phyloP scores from a whole-genome alignment of 1,140 invertebrate species.

The Rhyacophila brunnea region DNA sequence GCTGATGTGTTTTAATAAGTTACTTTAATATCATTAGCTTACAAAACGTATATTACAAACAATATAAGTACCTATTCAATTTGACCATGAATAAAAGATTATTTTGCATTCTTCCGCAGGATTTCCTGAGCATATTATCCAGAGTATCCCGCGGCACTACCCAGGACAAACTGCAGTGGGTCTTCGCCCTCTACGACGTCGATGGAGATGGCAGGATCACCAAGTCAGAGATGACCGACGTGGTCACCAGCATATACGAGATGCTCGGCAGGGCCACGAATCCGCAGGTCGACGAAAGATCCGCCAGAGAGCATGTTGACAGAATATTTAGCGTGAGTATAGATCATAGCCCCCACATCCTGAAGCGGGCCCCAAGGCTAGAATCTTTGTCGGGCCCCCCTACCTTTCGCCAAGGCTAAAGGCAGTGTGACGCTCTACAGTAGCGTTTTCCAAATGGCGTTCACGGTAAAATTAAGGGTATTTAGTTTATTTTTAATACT shows the following conservation, averaged over 20 bases:
- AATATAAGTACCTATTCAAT: too few species aligned
- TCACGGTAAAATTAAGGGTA: too few species aligned
- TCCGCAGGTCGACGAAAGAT: slow-evolving; percentile 71
- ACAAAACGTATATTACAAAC: too few species aligned
- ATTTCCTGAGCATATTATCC: slow-evolving; percentile 83
- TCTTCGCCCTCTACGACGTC: slow-evolving; percentile 91
- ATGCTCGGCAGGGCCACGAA: slow-evolving; percentile 82
- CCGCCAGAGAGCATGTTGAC: slow-evolving; percentile 84
- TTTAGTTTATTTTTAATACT: too few species aligned
- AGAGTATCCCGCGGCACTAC: slow-evolving; percentile 82
- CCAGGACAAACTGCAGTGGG: slow-evolving; percentile 92
- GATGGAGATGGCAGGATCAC: slow-evolving; percentile 86
- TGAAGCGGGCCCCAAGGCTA: too few species aligned
- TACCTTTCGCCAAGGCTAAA: too few species aligned
- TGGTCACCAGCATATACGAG: slow-evolving; percentile 87
- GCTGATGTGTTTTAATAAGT: too few species aligned
- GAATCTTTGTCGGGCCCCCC: too few species aligned
- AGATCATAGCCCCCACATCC: too few species aligned
- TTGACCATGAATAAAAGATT: not conserved
- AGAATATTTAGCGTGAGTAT: slow-evolving; percentile 81
- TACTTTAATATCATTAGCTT: too few species aligned
- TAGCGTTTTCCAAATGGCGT: too few species aligned
- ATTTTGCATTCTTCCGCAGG: slow-evolving; percentile 59
- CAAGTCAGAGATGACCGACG: slow-evolving; percentile 83
- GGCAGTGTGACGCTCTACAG: too few species aligned